A percentile compares a stretch with the other conserved stretches of the same genome.
Evolutionary conservation across 2,888 invertebrate species (phyloP).

Genomic region (Saturnia pavonia): DNA sequence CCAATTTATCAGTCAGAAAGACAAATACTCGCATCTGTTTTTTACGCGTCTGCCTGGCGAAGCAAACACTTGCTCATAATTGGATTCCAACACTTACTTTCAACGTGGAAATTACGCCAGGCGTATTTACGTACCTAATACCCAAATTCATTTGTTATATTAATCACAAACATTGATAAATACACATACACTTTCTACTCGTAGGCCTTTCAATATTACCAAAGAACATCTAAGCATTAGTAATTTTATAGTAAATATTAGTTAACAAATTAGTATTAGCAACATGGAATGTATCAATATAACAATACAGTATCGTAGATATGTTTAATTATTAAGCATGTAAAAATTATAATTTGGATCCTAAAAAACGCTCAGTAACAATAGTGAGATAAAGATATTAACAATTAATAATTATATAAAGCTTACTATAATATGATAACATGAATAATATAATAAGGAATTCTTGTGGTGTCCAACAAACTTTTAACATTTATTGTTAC

Average conservation of each 20-base stretch:
- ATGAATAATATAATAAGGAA: neutral
- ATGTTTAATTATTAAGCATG: neutral
- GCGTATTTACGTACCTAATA: neutral
- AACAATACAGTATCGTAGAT: no score
- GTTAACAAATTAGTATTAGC: neutral
- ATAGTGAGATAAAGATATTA: neutral
- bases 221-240: neutral
- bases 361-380: neutral
- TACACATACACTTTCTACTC: neutral
- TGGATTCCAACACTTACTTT: neutral
- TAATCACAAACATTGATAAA: neutral
- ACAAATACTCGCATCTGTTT: neutral
- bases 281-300: neutral
- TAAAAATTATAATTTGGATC: neutral
- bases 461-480: neutral
- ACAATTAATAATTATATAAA: neutral
- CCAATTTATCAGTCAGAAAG: neutral
- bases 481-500: neutral
- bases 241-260: conserved; percentile 1
- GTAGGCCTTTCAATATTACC: neutral
- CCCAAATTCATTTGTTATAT: neutral
- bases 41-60: neutral
- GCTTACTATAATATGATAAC: neutral
- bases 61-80: neutral
- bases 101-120: neutral